These are phyloP conservation scores for Saturnia japonica DNA, from an alignment of 2,888 invertebrate species.

Conservation along the genomic window DNA sequence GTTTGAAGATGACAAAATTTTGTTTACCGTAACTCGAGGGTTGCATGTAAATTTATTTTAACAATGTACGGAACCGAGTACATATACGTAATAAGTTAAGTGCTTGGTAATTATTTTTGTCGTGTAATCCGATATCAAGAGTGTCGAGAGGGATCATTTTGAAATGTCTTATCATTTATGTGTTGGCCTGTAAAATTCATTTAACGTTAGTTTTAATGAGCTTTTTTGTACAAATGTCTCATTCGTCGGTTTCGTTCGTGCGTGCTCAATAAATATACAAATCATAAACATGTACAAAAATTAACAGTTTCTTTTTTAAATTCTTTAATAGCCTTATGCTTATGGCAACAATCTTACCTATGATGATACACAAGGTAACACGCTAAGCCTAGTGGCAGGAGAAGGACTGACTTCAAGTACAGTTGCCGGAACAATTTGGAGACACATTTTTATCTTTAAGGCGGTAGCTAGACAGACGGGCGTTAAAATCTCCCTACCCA, in stretches of 20 bases:
- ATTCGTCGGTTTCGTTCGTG: background rate
- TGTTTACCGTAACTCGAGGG: too few species aligned
- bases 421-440: too few species aligned
- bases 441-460: too few species aligned
- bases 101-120: background rate
- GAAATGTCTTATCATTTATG: background rate
- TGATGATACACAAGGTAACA: too few species aligned
- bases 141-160: background rate
- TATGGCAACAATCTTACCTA: too few species aligned
- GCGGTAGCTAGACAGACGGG: too few species aligned
- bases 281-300: background rate
- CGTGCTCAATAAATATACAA: background rate
- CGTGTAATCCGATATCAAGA: conserved; percentile 3
- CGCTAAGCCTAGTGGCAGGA: too few species aligned
- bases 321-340: too few species aligned
- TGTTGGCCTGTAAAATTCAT: background rate
- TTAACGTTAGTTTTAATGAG: background rate
- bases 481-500: too few species aligned
- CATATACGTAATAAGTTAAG: background rate
- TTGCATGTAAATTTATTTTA: background rate
- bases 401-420: too few species aligned
- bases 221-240: background rate
- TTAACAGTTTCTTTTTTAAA: background rate
- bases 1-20: too few species aligned
- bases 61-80: conserved; percentile 3